These are phyloP conservation scores for Montipora efflorescens DNA, from an alignment of 64 coral and sea anemone species.

Conservation along the genomic window DNA sequence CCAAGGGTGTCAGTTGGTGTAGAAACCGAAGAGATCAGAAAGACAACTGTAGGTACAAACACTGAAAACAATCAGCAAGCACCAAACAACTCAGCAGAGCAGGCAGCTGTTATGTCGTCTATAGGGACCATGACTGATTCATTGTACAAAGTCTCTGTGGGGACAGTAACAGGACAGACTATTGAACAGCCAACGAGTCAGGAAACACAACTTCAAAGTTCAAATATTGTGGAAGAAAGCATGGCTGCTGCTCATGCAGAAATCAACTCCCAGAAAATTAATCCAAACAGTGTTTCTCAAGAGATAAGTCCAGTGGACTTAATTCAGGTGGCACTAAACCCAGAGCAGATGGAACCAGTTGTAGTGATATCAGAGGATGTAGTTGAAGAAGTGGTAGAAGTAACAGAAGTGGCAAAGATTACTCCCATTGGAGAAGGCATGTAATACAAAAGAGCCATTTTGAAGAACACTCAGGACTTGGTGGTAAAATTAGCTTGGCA, in stretches of 20 bases:
- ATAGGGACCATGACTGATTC: conserved; percentile 95
- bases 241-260: conserved; percentile 11
- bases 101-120: conserved; percentile 57
- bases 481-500: conserved; percentile 4
- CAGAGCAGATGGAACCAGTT: conserved; percentile 17
- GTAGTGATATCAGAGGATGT: conserved; percentile 29
- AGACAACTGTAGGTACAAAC: conserved; percentile 79
- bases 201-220: not conserved
- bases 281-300: not conserved
- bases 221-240: conserved; percentile 17
- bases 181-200: not conserved
- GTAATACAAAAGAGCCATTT: not conserved
- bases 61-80: conserved; percentile 68
- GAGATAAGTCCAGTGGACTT: conserved; percentile 31
- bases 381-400: conserved; percentile 45
- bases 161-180: conserved; percentile 55
- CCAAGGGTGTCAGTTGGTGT: conserved; percentile 80
- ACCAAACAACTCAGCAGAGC: not conserved
- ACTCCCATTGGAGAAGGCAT: conserved; percentile 36
- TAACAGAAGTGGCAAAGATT: conserved; percentile 38
- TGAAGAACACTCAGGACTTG: not conserved
- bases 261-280: not conserved
- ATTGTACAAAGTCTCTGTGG: conserved; percentile 83
- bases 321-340: conserved; percentile 28
- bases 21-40: conserved; percentile 83